Evolutionary conservation across 2,113 vertebrate species (phyloP).

Genomic region (Rhagologus leucostigma): DNA sequence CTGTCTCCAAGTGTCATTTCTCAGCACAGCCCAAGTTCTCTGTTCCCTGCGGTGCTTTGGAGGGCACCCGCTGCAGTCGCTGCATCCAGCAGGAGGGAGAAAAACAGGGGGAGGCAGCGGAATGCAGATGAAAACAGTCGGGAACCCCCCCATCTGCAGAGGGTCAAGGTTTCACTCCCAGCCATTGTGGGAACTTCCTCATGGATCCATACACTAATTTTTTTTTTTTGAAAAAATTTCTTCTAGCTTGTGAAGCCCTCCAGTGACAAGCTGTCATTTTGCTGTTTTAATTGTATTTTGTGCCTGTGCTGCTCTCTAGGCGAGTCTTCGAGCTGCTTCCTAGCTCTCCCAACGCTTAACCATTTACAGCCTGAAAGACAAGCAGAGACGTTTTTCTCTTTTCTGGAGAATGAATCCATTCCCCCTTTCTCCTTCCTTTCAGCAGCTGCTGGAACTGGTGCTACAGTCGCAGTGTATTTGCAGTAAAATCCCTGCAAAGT

Average conservation of each 20-base stretch:
- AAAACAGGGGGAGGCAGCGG: not conserved
- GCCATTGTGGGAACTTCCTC: not conserved
- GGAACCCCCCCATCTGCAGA: not conserved
- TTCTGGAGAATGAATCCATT: not conserved
- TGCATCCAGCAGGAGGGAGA: not conserved
- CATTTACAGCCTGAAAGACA: not conserved
- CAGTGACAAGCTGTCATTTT: slow-evolving; percentile 45
- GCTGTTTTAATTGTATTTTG: slow-evolving; percentile 22
- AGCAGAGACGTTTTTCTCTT: not conserved
- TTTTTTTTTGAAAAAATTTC: not conserved
- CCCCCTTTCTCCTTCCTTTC: rapidly evolving
- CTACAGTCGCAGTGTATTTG: not conserved
- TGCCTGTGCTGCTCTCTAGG: not conserved
- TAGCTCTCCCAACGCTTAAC: not conserved
- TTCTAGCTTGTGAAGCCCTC: slow-evolving; percentile 29
- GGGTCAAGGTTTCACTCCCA: not conserved
- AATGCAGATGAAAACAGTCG: not conserved
- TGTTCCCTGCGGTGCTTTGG: not conserved
- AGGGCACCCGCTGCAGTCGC: not conserved
- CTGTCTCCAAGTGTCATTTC: slow-evolving; percentile 2
- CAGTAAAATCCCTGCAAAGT: not conserved
- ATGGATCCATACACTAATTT: not conserved
- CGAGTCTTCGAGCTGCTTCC: not conserved
- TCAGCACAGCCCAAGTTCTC: not conserved
- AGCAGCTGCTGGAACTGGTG: not conserved